Percentiles rank a stretch among this genome's conserved stretches.
phyloP scores from a whole-genome alignment of 2,888 invertebrate genomes.

The Heliconius cydno region DNA sequence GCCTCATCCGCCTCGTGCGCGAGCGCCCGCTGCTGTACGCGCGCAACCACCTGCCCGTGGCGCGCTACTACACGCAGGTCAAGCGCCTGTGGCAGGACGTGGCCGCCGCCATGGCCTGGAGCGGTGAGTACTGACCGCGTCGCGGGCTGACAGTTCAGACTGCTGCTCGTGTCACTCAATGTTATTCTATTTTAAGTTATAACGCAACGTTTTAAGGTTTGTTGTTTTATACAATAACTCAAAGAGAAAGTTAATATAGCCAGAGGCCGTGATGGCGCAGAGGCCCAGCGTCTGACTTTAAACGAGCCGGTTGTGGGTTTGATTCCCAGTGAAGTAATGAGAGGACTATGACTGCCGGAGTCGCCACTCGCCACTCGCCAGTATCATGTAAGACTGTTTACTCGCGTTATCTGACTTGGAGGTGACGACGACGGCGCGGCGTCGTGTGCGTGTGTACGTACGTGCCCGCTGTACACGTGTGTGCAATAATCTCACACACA shows the following conservation, averaged over 20 bases:
- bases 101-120: conserved; percentile 73
- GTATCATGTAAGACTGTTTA: not conserved
- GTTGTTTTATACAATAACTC: not conserved
- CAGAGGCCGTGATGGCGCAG: not conserved
- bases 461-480: not conserved
- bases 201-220: not conserved
- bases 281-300: not conserved
- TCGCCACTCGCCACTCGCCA: not conserved
- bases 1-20: conserved; percentile 72
- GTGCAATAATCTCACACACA: not conserved
- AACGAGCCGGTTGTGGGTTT: not conserved
- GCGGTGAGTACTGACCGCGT: conserved; percentile 55
- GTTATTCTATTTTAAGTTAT: conserved; percentile 1
- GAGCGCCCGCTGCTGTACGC: conserved; percentile 73
- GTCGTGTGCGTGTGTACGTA: not conserved
- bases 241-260: not conserved
- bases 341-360: not conserved
- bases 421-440: not conserved
- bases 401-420: not conserved
- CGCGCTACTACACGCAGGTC: conserved; percentile 75
- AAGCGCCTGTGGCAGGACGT: conserved; percentile 74
- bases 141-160: not conserved
- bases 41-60: conserved; percentile 77
- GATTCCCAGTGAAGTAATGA: not conserved
- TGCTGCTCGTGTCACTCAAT: not conserved